phyloP scores from a whole-genome alignment of 64 coral and sea anemone genomes.

The Exaiptasia diaphana region DNA sequence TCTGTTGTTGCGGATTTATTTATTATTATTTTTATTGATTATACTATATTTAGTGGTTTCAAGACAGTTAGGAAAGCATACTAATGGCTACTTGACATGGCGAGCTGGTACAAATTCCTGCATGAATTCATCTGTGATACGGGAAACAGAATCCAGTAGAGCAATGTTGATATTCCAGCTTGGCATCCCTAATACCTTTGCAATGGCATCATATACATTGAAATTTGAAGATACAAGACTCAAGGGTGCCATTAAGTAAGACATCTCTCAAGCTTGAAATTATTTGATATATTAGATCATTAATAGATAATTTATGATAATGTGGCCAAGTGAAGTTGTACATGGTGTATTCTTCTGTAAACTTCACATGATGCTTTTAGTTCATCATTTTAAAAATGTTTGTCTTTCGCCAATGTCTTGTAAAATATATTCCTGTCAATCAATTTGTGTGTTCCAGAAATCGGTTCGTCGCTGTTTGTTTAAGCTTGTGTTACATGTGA shows the following conservation, averaged over 20 bases:
- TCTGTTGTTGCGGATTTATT: neutral
- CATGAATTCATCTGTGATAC: slow-evolving; percentile 78
- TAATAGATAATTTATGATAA: too few species aligned
- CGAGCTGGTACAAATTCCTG: slow-evolving; percentile 68
- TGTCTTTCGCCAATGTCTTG: too few species aligned
- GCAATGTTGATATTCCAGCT: slow-evolving; percentile 62
- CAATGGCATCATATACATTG: slow-evolving; percentile 53
- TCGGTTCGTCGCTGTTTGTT: too few species aligned
- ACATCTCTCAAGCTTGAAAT: neutral
- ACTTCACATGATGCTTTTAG: too few species aligned
- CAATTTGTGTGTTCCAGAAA: too few species aligned
- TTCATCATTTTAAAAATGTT: too few species aligned
- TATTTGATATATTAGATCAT: neutral
- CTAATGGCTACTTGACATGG: slow-evolving; percentile 79
- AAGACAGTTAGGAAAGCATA: slow-evolving; percentile 73
- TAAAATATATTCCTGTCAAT: too few species aligned
- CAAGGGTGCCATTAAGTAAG: slow-evolving; percentile 64
- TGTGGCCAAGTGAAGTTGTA: too few species aligned
- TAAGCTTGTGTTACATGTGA: too few species aligned
- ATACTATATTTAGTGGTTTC: slow-evolving; percentile 58
- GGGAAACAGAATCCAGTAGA: slow-evolving; percentile 69
- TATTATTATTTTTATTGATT: neutral
- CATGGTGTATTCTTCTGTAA: too few species aligned
- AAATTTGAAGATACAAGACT: slow-evolving; percentile 84
- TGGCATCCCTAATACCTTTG: slow-evolving; percentile 71